Evolutionary conservation across 2,888 invertebrate genomes (phyloP), one percentile per base, ranked within the genome.

Genomic region (Antitype chi): DNA sequence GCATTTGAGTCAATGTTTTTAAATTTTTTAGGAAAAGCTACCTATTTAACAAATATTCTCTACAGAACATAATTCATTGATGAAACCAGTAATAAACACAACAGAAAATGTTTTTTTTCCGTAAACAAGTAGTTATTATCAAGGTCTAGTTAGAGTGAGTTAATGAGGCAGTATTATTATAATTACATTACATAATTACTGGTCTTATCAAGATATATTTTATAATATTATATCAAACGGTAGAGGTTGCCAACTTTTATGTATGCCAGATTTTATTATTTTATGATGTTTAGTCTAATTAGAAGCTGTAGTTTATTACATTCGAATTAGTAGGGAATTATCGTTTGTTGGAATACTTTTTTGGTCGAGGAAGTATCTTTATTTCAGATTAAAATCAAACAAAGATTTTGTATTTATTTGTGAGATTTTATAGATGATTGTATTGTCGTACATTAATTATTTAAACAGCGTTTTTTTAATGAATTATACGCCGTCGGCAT

Each of bases 141-240:
- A 77, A 81, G 78, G 81, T 70, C 57, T 78, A 62, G 43, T n/a
- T 55, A 43, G 32, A 60, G 49, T 20, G 64, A 74, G 47, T 0
- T 57, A 67, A 68, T 71, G 69, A 76, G 8, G 2, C 32, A n/a
- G 63, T 57, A 25, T 23, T 32, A 25, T 67, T 52, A n/a, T 72
- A 55, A 43, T 68, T 32, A 23, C 23, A 38, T 60, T 47, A 66
- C 43, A 57, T 53, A 68, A 60, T 80, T 80, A 83, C 83, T 74
- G 84, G 69, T 28, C 17, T 81, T 83, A 83, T 81, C 81, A 83
- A 83, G 55, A 69, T 62, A 71, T 15, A 60, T 57, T 49, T 25
- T 32, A 20, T 66, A 62, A 38, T 38, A 55, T 49, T 38, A 55
- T 49, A 78, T 25, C 25, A 47, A 28, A 53, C n/a, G 1, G 15